Base-by-base conservation (phyloP, 92 coral and sea anemone genomes). In the Parazoanthus darwini region DNA sequence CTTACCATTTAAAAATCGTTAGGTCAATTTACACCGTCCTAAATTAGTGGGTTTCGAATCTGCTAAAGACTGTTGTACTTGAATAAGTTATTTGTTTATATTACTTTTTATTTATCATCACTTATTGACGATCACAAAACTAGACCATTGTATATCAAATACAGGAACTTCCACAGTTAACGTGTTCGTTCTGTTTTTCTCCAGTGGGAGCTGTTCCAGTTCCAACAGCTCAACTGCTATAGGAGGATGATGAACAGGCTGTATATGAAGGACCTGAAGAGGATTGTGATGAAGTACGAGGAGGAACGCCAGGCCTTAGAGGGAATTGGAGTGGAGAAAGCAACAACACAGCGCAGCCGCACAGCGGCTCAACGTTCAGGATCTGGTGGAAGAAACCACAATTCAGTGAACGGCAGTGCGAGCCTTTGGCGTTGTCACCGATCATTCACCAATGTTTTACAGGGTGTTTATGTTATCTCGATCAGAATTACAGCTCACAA, bases 191-290 rank as follows among this genome's bases (percentile, higher is more conserved):
- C n/a, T 38, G 15, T 38, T 81, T 63, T 36, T 78, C 70, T 78
- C 78, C 80, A 97, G 99, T 97, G 99, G 99, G 99, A 97, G 56
- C 92, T 97, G 50, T 97, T 97, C 82, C 94, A 98, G 71, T 97
- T 92, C 85, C 90, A 94, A 18, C 98, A 97, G 89, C 88, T 97
- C 59, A 97, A 97, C 93, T 95, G 99, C 88, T 97, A 94, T 92
- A 96, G 94, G 86, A 89, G 98, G 6, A 95, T 96, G 92, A 74
- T 96, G 44, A 96, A 96, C 87, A 90, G 98, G 76, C 59, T 96
- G 86, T 96, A 92, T 93, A 96, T 95, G 87, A 95, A 93, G 84
- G 99, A 96, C 79, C 89, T 95, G 85, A 98, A 95, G 80, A 96
- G 91, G 63, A 95, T 96, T 77, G 99, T 96, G 11, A 95, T 93